phyloP scores from a whole-genome alignment of 2,113 vertebrate species.

The Otocyon megalotis region DNA sequence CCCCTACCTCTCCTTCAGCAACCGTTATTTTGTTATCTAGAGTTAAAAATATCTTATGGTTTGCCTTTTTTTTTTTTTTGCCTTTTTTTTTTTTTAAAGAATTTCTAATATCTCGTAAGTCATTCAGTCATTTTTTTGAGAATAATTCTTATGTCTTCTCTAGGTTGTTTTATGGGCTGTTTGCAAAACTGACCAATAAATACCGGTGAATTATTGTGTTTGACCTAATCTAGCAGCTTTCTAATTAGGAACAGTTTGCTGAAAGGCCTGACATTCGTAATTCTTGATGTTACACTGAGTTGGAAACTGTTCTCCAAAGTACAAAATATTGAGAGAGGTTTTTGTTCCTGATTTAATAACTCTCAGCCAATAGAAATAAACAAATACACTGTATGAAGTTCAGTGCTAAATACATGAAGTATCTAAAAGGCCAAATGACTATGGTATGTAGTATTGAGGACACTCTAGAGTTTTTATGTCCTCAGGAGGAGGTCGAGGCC shows the following conservation, averaged over 20 bases:
- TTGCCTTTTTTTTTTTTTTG: neutral
- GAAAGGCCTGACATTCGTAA: neutral
- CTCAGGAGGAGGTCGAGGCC: neutral
- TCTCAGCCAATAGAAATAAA: neutral
- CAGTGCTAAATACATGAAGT: neutral
- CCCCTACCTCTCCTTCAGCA: neutral
- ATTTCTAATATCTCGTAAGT: neutral
- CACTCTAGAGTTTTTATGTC: neutral
- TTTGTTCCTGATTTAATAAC: neutral
- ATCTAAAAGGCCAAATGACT: too few species aligned
- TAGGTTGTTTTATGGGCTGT: neutral
- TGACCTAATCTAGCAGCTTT: neutral
- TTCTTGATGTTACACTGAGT: neutral
- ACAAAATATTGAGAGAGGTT: neutral
- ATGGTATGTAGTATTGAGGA: neutral
- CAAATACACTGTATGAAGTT: neutral
- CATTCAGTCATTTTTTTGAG: neutral
- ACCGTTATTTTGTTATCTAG: neutral
- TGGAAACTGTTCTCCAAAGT: conserved; percentile 33
- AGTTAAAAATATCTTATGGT: neutral
- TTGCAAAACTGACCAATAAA: neutral
- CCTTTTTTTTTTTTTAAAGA: neutral
- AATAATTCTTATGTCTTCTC: neutral
- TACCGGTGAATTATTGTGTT: neutral
- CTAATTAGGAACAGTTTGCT: neutral